These are phyloP conservation scores for Pseudopleuronectes americanus DNA, from an alignment of 2,797 vertebrate genomes.

Conservation along the genomic window DNA sequence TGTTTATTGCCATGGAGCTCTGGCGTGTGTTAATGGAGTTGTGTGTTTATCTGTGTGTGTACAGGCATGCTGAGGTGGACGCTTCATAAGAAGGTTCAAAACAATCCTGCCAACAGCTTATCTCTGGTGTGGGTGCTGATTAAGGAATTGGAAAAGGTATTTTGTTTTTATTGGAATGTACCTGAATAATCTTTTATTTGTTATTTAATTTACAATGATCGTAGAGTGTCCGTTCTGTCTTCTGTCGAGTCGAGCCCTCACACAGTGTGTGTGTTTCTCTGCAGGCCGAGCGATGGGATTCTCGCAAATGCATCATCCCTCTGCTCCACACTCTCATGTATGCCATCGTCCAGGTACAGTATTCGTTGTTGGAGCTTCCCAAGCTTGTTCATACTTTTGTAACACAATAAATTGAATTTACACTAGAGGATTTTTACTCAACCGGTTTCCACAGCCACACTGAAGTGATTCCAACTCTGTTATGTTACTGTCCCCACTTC, in stretches of 20 bases:
- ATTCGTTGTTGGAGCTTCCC: neutral
- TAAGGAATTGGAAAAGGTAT: constrained; percentile 93
- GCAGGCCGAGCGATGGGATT: constrained; percentile 88
- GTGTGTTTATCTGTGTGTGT: constrained; percentile 33
- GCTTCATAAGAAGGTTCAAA: constrained; percentile 91
- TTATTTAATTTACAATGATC: neutral
- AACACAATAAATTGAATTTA: no score
- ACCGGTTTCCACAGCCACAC: no score
- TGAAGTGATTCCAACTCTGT: no score
- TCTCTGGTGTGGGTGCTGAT: constrained; percentile 88
- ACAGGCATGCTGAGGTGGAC: constrained; percentile 96
- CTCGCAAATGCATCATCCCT: constrained; percentile 88
- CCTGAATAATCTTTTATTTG: neutral
- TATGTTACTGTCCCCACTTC: neutral
- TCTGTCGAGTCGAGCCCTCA: constrained; percentile 1
- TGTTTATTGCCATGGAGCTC: constrained; percentile 40
- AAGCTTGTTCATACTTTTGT: no score
- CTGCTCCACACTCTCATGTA: constrained; percentile 95
- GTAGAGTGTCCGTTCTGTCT: neutral
- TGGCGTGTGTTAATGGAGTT: constrained; percentile 8
- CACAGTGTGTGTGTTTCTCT: constrained; percentile 20
- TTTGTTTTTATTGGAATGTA: neutral
- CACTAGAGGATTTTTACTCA: no score
- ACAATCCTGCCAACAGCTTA: constrained; percentile 85
- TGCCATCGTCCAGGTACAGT: constrained; percentile 88